Conservation (phyloP, 2,888 invertebrate genomes). For the Thereva unica region DNA sequence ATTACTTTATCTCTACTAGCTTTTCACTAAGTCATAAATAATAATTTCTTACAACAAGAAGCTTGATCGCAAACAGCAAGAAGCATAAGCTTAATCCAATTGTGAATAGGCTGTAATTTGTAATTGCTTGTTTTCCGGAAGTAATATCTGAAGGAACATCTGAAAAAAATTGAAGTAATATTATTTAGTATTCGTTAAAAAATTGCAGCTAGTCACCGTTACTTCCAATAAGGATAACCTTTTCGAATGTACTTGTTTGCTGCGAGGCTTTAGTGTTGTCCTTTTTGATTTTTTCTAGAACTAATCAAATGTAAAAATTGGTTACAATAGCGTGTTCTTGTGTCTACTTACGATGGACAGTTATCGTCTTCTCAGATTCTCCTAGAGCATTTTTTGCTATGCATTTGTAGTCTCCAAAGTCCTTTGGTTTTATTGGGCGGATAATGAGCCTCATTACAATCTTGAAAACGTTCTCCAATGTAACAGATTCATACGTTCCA, state of each 20-base stretch:
- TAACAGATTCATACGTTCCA: constrained; percentile 58
- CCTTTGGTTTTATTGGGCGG: constrained; percentile 65
- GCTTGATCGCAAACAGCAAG: too few species aligned
- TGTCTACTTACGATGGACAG: constrained; percentile 41
- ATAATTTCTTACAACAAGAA: too few species aligned
- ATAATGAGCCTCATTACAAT: constrained; percentile 75
- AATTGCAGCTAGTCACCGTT: constrained; percentile 5
- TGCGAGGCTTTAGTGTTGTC: constrained; percentile 1
- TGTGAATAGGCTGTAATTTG: too few species aligned
- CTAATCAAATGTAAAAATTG: neutral
- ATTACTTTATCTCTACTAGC: too few species aligned
- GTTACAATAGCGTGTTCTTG: neutral
- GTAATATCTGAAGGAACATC: too few species aligned
- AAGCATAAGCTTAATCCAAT: too few species aligned
- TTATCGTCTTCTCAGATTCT: constrained; percentile 59
- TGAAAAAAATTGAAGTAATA: constrained; percentile 2
- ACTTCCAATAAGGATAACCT: constrained; percentile 15
- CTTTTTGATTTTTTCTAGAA: constrained; percentile 1
- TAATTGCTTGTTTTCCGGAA: too few species aligned
- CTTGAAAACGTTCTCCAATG: constrained; percentile 75
- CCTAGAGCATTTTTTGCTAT: constrained; percentile 80
- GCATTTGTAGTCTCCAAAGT: constrained; percentile 80
- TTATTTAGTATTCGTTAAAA: neutral
- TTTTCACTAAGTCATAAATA: too few species aligned
- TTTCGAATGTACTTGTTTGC: constrained; percentile 9